Percentiles rank a stretch among this genome's conserved stretches.
Evolutionary conservation across 2,888 invertebrate genomes (phyloP).

Genomic region (Xylophagus ater): DNA sequence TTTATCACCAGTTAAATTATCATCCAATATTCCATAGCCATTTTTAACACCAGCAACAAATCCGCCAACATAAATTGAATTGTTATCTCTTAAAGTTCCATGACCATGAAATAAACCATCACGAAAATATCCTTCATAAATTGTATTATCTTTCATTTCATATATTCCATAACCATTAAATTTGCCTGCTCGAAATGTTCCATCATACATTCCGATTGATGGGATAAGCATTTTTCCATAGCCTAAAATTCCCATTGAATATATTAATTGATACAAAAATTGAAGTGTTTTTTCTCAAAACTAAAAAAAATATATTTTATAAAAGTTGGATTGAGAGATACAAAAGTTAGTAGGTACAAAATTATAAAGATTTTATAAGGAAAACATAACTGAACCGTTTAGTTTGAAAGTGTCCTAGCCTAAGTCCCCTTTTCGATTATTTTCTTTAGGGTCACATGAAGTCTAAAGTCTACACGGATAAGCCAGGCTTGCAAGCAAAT

Average conservation of each 20-base stretch:
- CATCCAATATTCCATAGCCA: constrained; percentile 84
- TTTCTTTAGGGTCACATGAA: too few relatives aligned
- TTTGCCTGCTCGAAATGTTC: constrained; percentile 54
- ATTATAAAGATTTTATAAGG: too few relatives aligned
- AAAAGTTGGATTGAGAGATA: too few relatives aligned
- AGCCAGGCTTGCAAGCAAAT: too few relatives aligned
- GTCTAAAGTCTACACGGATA: too few relatives aligned
- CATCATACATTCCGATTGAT: constrained; percentile 58
- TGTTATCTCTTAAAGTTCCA: constrained; percentile 69
- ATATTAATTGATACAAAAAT: constrained; percentile 6
- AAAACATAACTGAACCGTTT: too few relatives aligned
- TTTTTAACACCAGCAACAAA: constrained; percentile 66
- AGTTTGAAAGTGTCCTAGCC: too few relatives aligned
- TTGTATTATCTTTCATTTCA: constrained; percentile 61
- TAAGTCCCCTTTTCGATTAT: too few relatives aligned
- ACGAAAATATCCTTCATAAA: constrained; percentile 79
- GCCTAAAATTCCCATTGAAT: constrained; percentile 20
- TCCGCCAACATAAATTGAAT: constrained; percentile 81
- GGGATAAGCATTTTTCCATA: constrained; percentile 37
- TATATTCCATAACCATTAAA: constrained; percentile 66
- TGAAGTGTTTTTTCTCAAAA: constrained; percentile 1
- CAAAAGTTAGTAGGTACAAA: too few relatives aligned
- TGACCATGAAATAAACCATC: constrained; percentile 77
- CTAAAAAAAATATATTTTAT: too few relatives aligned
- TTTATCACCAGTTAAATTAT: constrained; percentile 75